Percentiles rank a stretch among this genome's conserved stretches.
phyloP scores from a whole-genome alignment of 2,113 vertebrate species.

The Dromaius novaehollandiae region DNA sequence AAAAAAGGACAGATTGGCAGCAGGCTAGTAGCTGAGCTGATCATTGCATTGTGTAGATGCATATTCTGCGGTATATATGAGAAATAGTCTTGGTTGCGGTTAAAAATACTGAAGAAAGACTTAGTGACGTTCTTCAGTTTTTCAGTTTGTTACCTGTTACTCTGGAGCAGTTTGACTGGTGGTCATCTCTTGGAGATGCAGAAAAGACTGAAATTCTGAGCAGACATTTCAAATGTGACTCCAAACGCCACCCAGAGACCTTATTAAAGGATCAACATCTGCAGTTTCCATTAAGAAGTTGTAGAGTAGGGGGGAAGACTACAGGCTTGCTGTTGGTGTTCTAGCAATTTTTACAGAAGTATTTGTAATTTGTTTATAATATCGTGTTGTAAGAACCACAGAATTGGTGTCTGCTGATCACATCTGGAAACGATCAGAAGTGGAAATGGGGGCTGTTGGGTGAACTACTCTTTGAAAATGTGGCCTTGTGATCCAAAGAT shows the following conservation, averaged over 20 bases:
- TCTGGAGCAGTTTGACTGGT: not conserved
- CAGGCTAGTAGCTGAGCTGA: not conserved
- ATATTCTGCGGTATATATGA: not conserved
- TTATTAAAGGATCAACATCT: not conserved
- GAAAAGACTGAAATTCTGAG: not conserved
- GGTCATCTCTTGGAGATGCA: not conserved
- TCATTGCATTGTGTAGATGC: not conserved
- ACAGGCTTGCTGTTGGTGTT: not conserved
- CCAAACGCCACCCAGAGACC: not conserved
- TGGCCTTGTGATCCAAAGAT: not conserved
- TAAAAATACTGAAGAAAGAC: not conserved
- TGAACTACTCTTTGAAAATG: not conserved
- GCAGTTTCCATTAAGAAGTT: not conserved
- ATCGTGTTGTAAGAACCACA: slow-evolving; percentile 32
- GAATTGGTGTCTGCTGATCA: not conserved
- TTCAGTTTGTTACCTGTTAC: not conserved
- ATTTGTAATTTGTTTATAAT: slow-evolving; percentile 54
- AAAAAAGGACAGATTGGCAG: not conserved
- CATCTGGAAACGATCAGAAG: slow-evolving; percentile 58
- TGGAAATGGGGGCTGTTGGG: not conserved
- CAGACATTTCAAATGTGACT: not conserved
- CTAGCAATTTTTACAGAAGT: slow-evolving; percentile 23
- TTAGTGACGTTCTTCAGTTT: not conserved
- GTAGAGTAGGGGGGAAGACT: not conserved
- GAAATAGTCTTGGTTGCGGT: not conserved